Base-by-base conservation (phyloP, 2,113 vertebrate species). In the Scolopax mira region DNA sequence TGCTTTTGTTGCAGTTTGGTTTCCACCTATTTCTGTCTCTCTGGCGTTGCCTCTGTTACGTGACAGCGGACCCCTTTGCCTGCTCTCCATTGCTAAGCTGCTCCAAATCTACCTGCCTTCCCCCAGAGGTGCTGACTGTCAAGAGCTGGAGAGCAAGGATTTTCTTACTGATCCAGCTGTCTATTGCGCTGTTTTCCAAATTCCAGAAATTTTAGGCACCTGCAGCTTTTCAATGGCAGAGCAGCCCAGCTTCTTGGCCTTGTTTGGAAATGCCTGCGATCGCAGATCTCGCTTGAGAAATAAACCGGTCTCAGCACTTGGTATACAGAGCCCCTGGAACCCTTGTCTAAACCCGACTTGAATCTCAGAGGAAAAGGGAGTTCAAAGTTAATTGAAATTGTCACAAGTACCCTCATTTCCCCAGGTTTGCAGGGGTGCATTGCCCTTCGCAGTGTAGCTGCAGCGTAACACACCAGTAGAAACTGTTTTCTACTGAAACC, bases 11-110 rank as follows among this genome's bases (percentile, higher is more conserved):
- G 73, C 60, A 1, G 42, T 92, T 96, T 93, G 48, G 71, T 82
- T 94, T 85, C 87, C 88, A 54, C 51, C 3, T 42, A 14, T 70
- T 77, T 93, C 73, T 65, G 52, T 95, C 80, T 92, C 84, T 96
- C 65, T 84, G 90, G 55, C 44, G 92, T 93, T 93, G 86, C 70
- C 75, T 81, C 83, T 90, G 52, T 85, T 90, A 67, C 3, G 1
- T 66, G 51, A 54, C 65, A 60, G 74, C 17, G 61, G 58, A 77
- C 66, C 65, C 31, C 48, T 80, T 82, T 78, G 79, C 73, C 87
- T 95, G 83, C 83, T 93, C 80, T 93, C 86, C 69, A 66, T 66
- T 92, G 61, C n/a, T 82, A 93, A 94, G 86, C 90, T 95, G 94
- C 75, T 83, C 78, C 88, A 89, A 71, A 77, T 74, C 79, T 74